Base-by-base conservation (phyloP, 2,113 vertebrate species). In the Panthera tigris region DNA sequence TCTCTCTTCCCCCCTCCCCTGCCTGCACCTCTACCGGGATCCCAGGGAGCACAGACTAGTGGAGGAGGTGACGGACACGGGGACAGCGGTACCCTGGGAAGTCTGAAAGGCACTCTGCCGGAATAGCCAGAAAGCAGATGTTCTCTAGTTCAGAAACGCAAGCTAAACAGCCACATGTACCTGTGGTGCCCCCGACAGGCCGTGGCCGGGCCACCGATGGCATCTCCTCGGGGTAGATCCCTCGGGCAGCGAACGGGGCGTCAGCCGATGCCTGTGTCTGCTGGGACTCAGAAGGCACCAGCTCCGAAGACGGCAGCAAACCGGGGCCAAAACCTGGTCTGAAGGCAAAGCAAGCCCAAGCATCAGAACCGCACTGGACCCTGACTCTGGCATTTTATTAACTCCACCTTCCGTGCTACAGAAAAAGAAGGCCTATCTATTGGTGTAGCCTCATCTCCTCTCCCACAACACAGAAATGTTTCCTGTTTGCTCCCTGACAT, bases 101-200 rank as follows among this genome's bases (percentile, higher is more conserved):
- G 50, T 27, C 36, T 7, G 50, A 36, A 25, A 12, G 10, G 4
- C 0, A 18, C 12, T 31, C 31, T 80, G 15, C 50, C 16, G 27
- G 45, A 36, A 76, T 4, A 79, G 81, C 61, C 31, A n/a, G 6
- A 57, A 83, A 87, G 18, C 29, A 31, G 52, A 27, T 4, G 3
- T 27, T 79, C 39, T 7, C 39, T 2, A 29, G 31, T 13, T 29
- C 45, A 57, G 66, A 84, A 84, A 92, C 7, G n/a, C 76, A 76
- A 86, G 25, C 48, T 65, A 27, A 50, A 23, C 0, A 13, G 2
- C 23, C 57, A 33, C 5, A 25, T 5, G 23, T 99, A 99, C 99
- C 99, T 99, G 99, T 98, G 79, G 99, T 99, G 97, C 99, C 99
- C 95, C 99, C 99, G 8, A 99, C 99, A 16, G 99, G 99, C 29